phyloP scores from a whole-genome alignment of 2,888 invertebrate species.

The Eupithecia vulgata region DNA sequence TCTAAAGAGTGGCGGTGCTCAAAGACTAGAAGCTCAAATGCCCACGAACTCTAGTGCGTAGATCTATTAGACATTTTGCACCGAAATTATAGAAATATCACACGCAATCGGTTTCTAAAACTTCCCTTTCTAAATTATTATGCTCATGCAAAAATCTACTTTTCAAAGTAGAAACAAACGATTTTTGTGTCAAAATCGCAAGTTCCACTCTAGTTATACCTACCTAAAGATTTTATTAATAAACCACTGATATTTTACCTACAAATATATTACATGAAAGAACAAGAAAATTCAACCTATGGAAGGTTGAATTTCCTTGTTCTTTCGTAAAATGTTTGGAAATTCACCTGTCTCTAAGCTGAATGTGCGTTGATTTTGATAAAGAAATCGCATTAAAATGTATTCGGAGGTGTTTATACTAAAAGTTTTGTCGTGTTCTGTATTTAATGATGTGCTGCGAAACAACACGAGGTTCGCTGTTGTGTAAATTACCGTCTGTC shows the following conservation, averaged over 20 bases:
- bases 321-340: not conserved
- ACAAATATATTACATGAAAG: too few species aligned
- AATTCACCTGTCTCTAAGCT: not conserved
- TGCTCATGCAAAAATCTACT: slow-evolving; percentile 33
- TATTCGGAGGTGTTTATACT: not conserved
- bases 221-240: not conserved
- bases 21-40: slow-evolving; percentile 61
- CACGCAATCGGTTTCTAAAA: slow-evolving; percentile 61
- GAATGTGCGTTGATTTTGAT: not conserved
- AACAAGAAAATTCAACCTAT: too few species aligned
- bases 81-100: slow-evolving; percentile 69
- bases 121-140: slow-evolving; percentile 45
- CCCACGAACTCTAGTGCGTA: slow-evolving; percentile 79
- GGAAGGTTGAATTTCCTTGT: not conserved
- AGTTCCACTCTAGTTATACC: slow-evolving; percentile 25
- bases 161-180: slow-evolving; percentile 18
- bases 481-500: slow-evolving; percentile 21
- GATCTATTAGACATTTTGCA: slow-evolving; percentile 81
- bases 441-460: slow-evolving; percentile 64
- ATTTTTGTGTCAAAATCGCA: slow-evolving; percentile 35
- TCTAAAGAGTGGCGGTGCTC: slow-evolving; percentile 57
- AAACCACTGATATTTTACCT: not conserved
- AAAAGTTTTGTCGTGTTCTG: slow-evolving; percentile 52
- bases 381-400: not conserved
- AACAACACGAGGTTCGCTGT: slow-evolving; percentile 45